phyloP scores from a whole-genome alignment of 2,113 vertebrate species.

The Euleptes europaea region DNA sequence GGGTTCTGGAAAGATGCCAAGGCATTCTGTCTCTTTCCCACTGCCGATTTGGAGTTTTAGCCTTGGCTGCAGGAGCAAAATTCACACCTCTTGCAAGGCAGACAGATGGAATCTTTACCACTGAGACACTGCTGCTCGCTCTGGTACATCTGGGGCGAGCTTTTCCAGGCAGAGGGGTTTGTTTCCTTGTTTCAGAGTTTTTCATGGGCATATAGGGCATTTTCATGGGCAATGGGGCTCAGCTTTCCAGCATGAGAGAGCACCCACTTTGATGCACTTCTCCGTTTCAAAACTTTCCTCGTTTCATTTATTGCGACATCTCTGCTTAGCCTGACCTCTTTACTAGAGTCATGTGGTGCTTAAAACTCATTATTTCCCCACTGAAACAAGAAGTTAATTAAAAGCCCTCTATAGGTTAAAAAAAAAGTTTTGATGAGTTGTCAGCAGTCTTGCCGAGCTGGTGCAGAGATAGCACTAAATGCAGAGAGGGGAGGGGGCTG shows the following conservation, averaged over 20 bases:
- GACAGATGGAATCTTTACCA: too few relatives aligned
- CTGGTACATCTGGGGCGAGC: not conserved
- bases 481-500: too few relatives aligned
- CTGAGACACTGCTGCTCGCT: not conserved
- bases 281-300: slow-evolving; percentile 50
- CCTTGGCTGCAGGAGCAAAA: not conserved
- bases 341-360: slow-evolving; percentile 65
- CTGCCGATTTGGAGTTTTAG: too few relatives aligned
- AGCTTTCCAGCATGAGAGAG: not conserved
- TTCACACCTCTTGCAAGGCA: not conserved
- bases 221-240: not conserved
- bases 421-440: slow-evolving; percentile 18
- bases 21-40: too few relatives aligned
- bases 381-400: slow-evolving; percentile 79
- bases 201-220: not conserved
- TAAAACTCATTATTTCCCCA: slow-evolving; percentile 74
- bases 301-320: slow-evolving; percentile 74
- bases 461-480: not conserved
- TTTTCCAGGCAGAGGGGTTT: not conserved
- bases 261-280: not conserved
- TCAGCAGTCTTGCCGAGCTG: not conserved
- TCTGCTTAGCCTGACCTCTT: slow-evolving; percentile 68
- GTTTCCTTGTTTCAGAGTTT: not conserved
- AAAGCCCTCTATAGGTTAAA: slow-evolving; percentile 53
- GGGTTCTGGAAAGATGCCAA: not conserved